Evolutionary conservation across 2,113 vertebrate species (phyloP), one percentile per base, ranked within the genome.

Genomic region (Gasterosteus nipponicus): DNA sequence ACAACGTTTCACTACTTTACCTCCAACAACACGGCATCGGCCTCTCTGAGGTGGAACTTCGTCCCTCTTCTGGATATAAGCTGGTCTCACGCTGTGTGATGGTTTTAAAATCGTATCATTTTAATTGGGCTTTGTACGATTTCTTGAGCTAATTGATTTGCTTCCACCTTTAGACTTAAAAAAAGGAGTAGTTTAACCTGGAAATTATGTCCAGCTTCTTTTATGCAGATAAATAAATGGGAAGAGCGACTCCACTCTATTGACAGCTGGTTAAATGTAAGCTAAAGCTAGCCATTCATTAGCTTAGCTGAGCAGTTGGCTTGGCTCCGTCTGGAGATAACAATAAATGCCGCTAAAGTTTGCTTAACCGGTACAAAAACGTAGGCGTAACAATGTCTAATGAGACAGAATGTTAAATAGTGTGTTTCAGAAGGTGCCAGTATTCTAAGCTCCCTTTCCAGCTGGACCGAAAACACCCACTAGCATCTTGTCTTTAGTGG

Each of bases 41-140:
- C 54, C 57, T 29, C 26, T 60, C 16, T 15, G 7, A 67, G 35
- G 39, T 57, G 76, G 61, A 73, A 69, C 69, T 76, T 62, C 72
- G 58, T 46, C 22, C 22, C 22, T 26, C 22, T 26, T 26, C 57
- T 5, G n/a, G 26, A 26, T 63, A 73, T 61, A 77, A 82, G 53
- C 54, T 38, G 74, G 35, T 38, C 35, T 77, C 69, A 22, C 46
- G 49, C 58, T 44, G 54, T 63, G 49, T 31, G 65, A 15, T 57
- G 46, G 47, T 38, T 72, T 81, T 9, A 56, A 69, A 65, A 3
- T 15, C 10, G 33, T 46, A 49, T 71, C 15, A 31, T 29, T 54
- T 22, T 68, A 58, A 58, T 57, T 57, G 61, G 56, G 39, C 16
- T 56, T 75, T 62, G 44, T 31, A 58, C 31, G 46, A 31, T 19